Conservation (phyloP, 1,140 invertebrate species). For the Anagrus nilaparvatae region DNA sequence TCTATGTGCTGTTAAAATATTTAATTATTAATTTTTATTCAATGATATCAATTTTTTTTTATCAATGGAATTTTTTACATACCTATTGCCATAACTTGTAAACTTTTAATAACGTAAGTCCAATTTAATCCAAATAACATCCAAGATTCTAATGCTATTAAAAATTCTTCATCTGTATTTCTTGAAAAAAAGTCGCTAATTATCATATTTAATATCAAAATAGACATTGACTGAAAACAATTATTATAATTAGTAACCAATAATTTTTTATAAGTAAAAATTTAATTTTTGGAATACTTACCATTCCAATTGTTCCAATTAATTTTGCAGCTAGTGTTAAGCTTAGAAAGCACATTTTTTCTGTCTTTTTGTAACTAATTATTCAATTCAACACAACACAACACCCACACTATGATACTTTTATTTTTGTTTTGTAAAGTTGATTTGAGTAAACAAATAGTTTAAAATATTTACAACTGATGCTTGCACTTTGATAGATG, state of each 20-base stretch:
- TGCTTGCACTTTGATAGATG: slow-evolving; percentile 6
- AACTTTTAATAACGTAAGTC: slow-evolving; percentile 27
- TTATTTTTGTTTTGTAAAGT: slow-evolving; percentile 4
- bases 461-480: slow-evolving; percentile 1
- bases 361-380: too few species aligned
- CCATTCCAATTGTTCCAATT: slow-evolving; percentile 37
- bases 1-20: slow-evolving; percentile 25
- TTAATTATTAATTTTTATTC: neutral
- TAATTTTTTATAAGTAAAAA: neutral
- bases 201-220: slow-evolving; percentile 35
- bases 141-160: slow-evolving; percentile 27
- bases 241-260: slow-evolving; percentile 5
- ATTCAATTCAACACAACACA: slow-evolving; percentile 8
- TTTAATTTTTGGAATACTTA: slow-evolving; percentile 19
- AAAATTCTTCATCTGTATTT: slow-evolving; percentile 23
- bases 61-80: slow-evolving; percentile 9
- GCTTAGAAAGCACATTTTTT: slow-evolving; percentile 27
- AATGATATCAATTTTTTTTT: neutral
- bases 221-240: slow-evolving; percentile 31
- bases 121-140: slow-evolving; percentile 33
- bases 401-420: slow-evolving; percentile 10
- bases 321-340: slow-evolving; percentile 32
- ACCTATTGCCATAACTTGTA: slow-evolving; percentile 28
- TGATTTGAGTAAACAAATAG: neutral
- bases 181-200: slow-evolving; percentile 33